A percentile compares a stretch with the other conserved stretches of the same genome.
Conservation (phyloP, 1,140 invertebrate genomes). For the Ips typographus region DNA sequence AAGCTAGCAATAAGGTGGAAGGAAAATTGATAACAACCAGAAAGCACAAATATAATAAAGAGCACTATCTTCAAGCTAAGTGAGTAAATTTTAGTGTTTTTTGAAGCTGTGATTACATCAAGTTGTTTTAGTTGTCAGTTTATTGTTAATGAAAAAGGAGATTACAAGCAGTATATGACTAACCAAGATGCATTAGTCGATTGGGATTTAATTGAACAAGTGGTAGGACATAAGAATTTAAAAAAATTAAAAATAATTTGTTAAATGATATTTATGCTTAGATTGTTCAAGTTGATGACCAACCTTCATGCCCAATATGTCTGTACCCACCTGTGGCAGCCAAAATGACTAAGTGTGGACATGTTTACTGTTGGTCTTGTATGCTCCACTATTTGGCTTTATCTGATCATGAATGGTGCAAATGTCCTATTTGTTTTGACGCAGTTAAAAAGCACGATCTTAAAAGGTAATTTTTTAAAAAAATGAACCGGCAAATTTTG, state of each 20-base stretch:
- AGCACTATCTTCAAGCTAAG: slow-evolving; percentile 93
- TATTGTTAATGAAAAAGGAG: slow-evolving; percentile 77
- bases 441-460: slow-evolving; percentile 74
- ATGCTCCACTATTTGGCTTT: slow-evolving; percentile 89
- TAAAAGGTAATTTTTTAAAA: slow-evolving; percentile 66
- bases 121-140: slow-evolving; percentile 84
- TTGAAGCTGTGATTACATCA: too few relatives aligned
- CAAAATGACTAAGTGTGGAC: slow-evolving; percentile 92
- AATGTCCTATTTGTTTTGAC: slow-evolving; percentile 88
- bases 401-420: slow-evolving; percentile 73
- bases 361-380: slow-evolving; percentile 95
- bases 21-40: slow-evolving; percentile 53
- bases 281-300: slow-evolving; percentile 65
- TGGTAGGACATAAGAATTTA: slow-evolving; percentile 62
- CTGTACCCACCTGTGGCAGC: slow-evolving; percentile 78
- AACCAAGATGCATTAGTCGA: slow-evolving; percentile 89
- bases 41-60: slow-evolving; percentile 81
- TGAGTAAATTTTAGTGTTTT: slow-evolving; percentile 53
- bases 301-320: slow-evolving; percentile 88
- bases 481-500: neutral
- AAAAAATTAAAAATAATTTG: neutral
- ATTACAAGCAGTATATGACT: slow-evolving; percentile 73
- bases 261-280: slow-evolving; percentile 44
- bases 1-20: slow-evolving; percentile 24
- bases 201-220: slow-evolving; percentile 90